These are phyloP conservation scores for Cylloceria caligata DNA, from an alignment of 2,888 invertebrate species.

Conservation along the genomic window DNA sequence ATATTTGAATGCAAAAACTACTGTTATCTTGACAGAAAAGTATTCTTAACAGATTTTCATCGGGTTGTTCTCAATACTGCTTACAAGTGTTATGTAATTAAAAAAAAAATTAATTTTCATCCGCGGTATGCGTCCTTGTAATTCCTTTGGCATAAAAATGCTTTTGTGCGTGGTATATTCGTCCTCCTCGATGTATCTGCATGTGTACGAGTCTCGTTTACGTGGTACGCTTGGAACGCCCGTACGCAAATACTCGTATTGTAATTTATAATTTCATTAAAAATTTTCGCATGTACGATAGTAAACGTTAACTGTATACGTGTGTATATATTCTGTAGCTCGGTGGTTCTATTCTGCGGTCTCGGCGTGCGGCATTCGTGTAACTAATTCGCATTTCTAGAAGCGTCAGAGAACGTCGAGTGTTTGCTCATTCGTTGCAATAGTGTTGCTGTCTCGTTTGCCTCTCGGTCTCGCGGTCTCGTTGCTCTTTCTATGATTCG, in stretches of 20 bases:
- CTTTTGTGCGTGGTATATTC: background rate
- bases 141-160: background rate
- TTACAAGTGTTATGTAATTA: background rate
- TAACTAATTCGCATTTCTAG: slow-evolving; percentile 51
- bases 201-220: slow-evolving; percentile 17
- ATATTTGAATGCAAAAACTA: too few species aligned
- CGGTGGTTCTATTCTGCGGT: slow-evolving; percentile 23
- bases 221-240: background rate
- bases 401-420: slow-evolving; percentile 48
- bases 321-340: slow-evolving; percentile 1
- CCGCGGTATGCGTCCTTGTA: background rate
- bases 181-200: too few species aligned
- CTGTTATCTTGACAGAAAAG: too few species aligned
- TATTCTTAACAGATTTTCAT: background rate
- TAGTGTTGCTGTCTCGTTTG: slow-evolving; percentile 36
- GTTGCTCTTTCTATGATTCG: slow-evolving; percentile 28
- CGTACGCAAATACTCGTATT: slow-evolving; percentile 29
- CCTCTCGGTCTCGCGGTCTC: slow-evolving; percentile 23
- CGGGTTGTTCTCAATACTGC: background rate
- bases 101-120: background rate
- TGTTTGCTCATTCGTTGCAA: slow-evolving; percentile 57
- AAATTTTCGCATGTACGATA: slow-evolving; percentile 4
- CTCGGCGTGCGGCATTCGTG: slow-evolving; percentile 9
- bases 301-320: background rate
- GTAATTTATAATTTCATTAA: slow-evolving; percentile 60